phyloP scores from a whole-genome alignment of 1,140 invertebrate genomes.

The Drosophila bifasciata region DNA sequence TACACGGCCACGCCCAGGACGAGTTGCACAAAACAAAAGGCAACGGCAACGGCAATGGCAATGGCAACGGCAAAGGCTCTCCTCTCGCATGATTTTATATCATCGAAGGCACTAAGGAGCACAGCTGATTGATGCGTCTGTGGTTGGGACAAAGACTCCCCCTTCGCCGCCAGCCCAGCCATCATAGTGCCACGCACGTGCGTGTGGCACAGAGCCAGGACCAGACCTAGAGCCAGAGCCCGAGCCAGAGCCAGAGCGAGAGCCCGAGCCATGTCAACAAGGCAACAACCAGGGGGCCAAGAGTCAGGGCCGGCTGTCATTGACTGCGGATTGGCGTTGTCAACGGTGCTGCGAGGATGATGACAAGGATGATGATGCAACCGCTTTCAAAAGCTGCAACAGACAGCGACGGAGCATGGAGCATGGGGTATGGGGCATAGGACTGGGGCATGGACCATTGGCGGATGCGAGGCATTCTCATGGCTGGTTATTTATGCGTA shows the following conservation, averaged over 20 bases:
- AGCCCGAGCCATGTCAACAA: conserved; percentile 2
- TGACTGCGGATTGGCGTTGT: conserved; percentile 62
- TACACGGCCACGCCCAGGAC: conserved; percentile 63
- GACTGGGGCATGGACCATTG: conserved; percentile 5
- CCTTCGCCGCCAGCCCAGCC: conserved; percentile 1
- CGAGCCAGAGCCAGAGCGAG: not conserved
- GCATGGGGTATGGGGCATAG: not conserved
- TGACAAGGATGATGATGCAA: conserved; percentile 61
- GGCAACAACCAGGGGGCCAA: not conserved
- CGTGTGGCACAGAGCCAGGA: not conserved
- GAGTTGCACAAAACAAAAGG: conserved; percentile 14
- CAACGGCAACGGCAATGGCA: conserved; percentile 41
- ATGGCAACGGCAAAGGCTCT: conserved; percentile 7
- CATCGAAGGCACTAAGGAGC: conserved; percentile 55
- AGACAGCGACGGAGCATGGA: conserved; percentile 13
- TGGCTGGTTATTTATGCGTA: conserved; percentile 74
- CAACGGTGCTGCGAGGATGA: conserved; percentile 55
- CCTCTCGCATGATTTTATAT: conserved; percentile 50
- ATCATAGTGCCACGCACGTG: not conserved
- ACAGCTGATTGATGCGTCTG: conserved; percentile 74
- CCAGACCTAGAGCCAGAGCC: not conserved
- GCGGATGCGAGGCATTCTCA: conserved; percentile 26
- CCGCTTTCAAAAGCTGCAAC: conserved; percentile 53
- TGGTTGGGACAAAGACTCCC: conserved; percentile 47
- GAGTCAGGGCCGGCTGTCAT: conserved; percentile 42